Evolutionary conservation across 2,888 invertebrate genomes (phyloP), one percentile per base, ranked within the genome.

Genomic region (Alviniconcha strummeri): DNA sequence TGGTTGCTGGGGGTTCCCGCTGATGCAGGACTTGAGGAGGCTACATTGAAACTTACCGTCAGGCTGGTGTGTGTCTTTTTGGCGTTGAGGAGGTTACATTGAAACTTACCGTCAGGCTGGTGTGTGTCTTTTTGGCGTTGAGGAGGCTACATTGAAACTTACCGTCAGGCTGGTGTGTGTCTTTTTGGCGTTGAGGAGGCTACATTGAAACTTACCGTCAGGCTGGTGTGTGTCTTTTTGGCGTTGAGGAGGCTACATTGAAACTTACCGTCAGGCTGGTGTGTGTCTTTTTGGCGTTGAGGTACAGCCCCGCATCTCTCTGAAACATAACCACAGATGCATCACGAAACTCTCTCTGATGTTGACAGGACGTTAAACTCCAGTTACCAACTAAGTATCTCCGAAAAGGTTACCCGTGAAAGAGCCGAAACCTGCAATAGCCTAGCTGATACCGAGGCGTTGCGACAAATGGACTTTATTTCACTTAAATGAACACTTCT

Each of bases 251-350:
- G 36, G 36, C 36, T 36, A 36, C 36, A 36, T 36, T 36, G 1
- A 56, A 11, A 5, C 9, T 88, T 88, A 93, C 93, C 75, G 90
- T 91, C 13, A 91, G 85, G 5, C 91, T 89, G 54, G 90, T 90
- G 85, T 93, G 92, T 0, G 92, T 92, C 83, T 93, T 93, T 89
- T 92, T 93, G 8, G 93, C 92, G 86, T 93, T 93, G 82, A 93
- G 87, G 75, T 91, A 88, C 55, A 90, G 88, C 17, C 90, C 89
- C 54, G 90, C 90, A 69, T 91, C 88, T 83, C 93, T 87, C 93
- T 93, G 89, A 5, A 69, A 81, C n/a, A 78, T 6, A 78, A 52
- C 15, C 64, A 64, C 64, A 9, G 11, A 3, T 9, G 64, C 15
- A 64, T 64, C 11, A 64, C 64, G 15, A 64, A 15, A 64, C 64